Evolutionary conservation across 1,140 invertebrate genomes (phyloP).

Genomic region (Brachionus calyciflorus): DNA sequence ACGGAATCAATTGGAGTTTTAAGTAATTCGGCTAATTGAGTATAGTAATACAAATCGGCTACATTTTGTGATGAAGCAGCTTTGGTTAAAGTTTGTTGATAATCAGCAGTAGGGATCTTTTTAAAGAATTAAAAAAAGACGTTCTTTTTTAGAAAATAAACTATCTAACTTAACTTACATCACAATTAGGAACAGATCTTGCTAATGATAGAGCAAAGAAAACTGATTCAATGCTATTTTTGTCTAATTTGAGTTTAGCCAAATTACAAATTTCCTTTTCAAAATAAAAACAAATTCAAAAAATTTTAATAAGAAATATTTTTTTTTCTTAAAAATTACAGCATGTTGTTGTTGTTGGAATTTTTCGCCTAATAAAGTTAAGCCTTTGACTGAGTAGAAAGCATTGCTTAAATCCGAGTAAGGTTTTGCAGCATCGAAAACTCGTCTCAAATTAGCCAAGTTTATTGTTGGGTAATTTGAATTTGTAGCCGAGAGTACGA

Average conservation of each 20-base stretch:
- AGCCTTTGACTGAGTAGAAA: conserved; percentile 30
- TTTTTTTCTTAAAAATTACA: neutral
- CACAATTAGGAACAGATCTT: neutral
- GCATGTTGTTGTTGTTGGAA: neutral
- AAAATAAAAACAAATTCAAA: neutral
- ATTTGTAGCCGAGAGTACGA: conserved; percentile 3
- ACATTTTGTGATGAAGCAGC: conserved; percentile 25
- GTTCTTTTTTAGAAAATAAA: neutral
- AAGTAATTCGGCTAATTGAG: neutral
- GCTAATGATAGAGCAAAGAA: neutral
- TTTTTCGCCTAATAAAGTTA: conserved; percentile 17
- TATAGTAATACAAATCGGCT: conserved; percentile 30
- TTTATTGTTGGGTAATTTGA: conserved; percentile 36
- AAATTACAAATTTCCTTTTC: conserved; percentile 36
- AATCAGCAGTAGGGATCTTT: conserved; percentile 8
- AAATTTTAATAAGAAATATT: neutral
- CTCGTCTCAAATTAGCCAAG: conserved; percentile 27
- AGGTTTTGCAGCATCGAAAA: conserved; percentile 12
- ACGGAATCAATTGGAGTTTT: conserved; percentile 12
- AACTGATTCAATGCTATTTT: conserved; percentile 44
- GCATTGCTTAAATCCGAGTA: conserved; percentile 43
- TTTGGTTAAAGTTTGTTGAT: conserved; percentile 3
- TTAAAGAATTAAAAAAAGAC: neutral
- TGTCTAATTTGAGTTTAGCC: conserved; percentile 33
- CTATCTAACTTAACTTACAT: neutral